These are phyloP conservation scores for Byasa hedistus DNA, from an alignment of 2,888 invertebrate species.

Conservation along the genomic window DNA sequence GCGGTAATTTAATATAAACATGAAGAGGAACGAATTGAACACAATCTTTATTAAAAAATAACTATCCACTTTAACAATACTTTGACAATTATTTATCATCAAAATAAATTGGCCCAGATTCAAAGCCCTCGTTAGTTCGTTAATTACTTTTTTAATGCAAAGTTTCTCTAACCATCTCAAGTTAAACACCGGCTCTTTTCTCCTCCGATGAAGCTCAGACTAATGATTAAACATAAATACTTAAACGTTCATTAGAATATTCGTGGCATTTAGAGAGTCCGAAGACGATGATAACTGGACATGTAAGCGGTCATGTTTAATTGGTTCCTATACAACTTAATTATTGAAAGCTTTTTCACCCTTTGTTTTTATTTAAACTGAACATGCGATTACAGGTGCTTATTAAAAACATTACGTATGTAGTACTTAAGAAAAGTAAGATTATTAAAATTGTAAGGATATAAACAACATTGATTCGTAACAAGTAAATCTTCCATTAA, in stretches of 20 bases:
- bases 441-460: no score
- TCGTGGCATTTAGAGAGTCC: conserved; percentile 48
- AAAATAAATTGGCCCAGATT: neutral
- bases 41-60: no score
- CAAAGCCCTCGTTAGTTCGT: conserved; percentile 42
- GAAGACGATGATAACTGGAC: conserved; percentile 24
- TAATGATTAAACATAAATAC: conserved; percentile 55
- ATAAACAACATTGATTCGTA: neutral
- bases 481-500: conserved; percentile 11
- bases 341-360: neutral
- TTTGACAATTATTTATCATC: no score
- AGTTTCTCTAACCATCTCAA: conserved; percentile 46
- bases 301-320: conserved; percentile 20
- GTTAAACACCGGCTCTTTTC: conserved; percentile 50
- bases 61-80: neutral
- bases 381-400: no score
- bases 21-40: no score
- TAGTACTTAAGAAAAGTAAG: no score
- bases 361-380: neutral
- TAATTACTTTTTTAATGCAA: conserved; percentile 49
- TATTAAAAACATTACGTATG: no score
- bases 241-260: conserved; percentile 54
- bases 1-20: no score
- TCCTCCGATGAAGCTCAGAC: conserved; percentile 45
- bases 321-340: conserved; percentile 24